A percentile compares a stretch with the other conserved stretches of the same genome.
Conservation (phyloP, 2,888 invertebrate species). For the Andrena haemorrhoa region DNA sequence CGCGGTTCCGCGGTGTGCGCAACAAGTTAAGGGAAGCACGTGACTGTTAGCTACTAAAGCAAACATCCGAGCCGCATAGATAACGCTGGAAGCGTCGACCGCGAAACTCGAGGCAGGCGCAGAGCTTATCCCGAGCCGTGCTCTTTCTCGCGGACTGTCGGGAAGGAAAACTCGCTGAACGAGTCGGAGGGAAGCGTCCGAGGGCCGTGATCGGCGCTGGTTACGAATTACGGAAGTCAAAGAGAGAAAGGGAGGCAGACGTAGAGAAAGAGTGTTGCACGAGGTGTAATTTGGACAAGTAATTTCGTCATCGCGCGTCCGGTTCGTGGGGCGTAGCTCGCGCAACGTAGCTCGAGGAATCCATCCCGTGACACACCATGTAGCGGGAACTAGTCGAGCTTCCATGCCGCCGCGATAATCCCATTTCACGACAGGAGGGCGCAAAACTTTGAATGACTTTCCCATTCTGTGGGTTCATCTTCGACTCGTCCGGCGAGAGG, state of each 20-base stretch:
- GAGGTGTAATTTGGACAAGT: neutral
- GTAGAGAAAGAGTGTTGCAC: slow-evolving; percentile 14
- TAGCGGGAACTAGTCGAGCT: neutral
- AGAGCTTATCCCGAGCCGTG: neutral
- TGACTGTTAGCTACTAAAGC: slow-evolving; percentile 46
- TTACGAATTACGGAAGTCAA: neutral
- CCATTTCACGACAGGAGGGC: slow-evolving; percentile 24
- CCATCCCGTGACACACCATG: neutral
- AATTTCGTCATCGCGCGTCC: slow-evolving; percentile 15
- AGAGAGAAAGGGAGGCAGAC: neutral
- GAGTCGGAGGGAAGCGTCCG: slow-evolving; percentile 35
- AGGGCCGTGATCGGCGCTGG: neutral
- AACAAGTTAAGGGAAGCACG: slow-evolving; percentile 57
- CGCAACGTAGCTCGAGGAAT: neutral
- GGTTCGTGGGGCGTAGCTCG: neutral
- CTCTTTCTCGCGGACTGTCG: neutral
- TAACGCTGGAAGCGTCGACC: slow-evolving; percentile 45
- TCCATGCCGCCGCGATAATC: neutral
- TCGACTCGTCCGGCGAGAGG: slow-evolving; percentile 81
- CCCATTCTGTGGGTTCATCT: slow-evolving; percentile 81
- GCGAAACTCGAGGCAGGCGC: slow-evolving; percentile 33
- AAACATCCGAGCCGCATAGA: slow-evolving; percentile 48
- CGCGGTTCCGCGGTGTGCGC: slow-evolving; percentile 19
- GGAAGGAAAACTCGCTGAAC: slow-evolving; percentile 51
- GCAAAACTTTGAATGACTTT: slow-evolving; percentile 79